Base-by-base conservation (phyloP, 2,888 invertebrate species). In the Archips xylosteana region DNA sequence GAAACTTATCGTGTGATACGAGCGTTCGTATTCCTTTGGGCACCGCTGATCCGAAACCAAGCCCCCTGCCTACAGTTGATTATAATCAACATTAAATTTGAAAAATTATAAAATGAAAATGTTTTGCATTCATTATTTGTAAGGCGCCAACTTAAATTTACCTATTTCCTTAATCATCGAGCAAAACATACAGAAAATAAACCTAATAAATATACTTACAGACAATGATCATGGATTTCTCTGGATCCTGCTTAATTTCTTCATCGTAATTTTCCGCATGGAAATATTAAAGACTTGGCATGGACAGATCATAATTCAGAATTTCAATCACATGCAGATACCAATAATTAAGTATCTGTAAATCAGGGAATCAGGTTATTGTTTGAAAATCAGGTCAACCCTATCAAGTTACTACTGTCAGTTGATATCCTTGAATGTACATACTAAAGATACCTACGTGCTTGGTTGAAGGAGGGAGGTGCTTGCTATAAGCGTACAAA, bases 221-320 rank as follows among this genome's bases (percentile, higher is more conserved):
- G 51, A 45, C 34, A 57, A 64, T 49, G 64, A 23, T 59, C 49
- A 36, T 2, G 47, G 63, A 10, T 23, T 59, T 64, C 51, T 64
- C 10, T 72, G 36, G 51, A 76, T 75, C 59, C 75, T 76, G 71
- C 74, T 76, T 4, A 76, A 47, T 61, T 74, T 76, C 67, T 75
- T 76, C 70, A 74, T 54, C 34, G 60, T 69, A 3, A 59, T 67
- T 68, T 51, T 65, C 47, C 73, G 8, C 9, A 63, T 57, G 3
- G 66, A 69, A 51, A 68, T 63, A 34, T 62, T 67, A 23, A 65
- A 57, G 2, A 39, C 45, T 57, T 70, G 75, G 32, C 59, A 70
- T 23, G 70, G 70, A 12, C 65, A 69, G 4, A 57, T 47, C 66
- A 71, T 65, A 49, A 45, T 57, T 67, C 59, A 69, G 23, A 39